Base-by-base conservation (phyloP, 2,113 vertebrate species). In the Acanthochromis polyacanthus region DNA sequence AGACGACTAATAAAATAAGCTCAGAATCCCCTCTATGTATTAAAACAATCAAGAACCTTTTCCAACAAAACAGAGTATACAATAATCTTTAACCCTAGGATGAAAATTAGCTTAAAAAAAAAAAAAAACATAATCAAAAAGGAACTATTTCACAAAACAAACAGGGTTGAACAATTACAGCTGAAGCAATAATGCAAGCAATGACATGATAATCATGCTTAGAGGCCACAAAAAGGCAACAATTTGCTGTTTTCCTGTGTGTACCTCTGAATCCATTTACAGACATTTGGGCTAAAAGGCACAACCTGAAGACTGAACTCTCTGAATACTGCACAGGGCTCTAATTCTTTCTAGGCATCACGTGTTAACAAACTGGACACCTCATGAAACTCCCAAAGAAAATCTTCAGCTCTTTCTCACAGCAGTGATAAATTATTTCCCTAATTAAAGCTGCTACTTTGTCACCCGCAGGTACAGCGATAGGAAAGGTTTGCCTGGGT, bases 361-460 rank as follows among this genome's bases (percentile, higher is more conserved):
- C 14, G 25, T 65, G 59, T 57, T 70, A 43, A 75, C 45, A 25
- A 20, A 58, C 10, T 14, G 10, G 55, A 55, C n/a, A 56, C 40
- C 20, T 23, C 43, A n/a, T 52, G 28, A 71, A 53, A 73, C 59
- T 52, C n/a, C 23, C 23, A 60, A 9, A 6, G 10, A 23, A 64
- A 63, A 52, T 50, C 66, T 36, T 45, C 11, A 55, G 36, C 10
- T 62, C 4, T 22, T 11, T 36, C 28, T 56, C 28, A 67, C 4
- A 12, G 15, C 63, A 22, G 52, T 14, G 1, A 23, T 38, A 64
- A 52, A 38, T 65, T 75, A 2, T 62, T 57, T 38, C 23, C 53
- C 74, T 71, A 83, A 85, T 85, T 81, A 83, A 83, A 81, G 65
- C 36, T 51, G 50, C 36, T 25, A 3, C 56, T 71, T 57, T 55